A percentile compares a stretch with the other conserved stretches of the same genome.
Evolutionary conservation across 2,113 vertebrate species (phyloP).

Genomic region (Xiphophorus hellerii): DNA sequence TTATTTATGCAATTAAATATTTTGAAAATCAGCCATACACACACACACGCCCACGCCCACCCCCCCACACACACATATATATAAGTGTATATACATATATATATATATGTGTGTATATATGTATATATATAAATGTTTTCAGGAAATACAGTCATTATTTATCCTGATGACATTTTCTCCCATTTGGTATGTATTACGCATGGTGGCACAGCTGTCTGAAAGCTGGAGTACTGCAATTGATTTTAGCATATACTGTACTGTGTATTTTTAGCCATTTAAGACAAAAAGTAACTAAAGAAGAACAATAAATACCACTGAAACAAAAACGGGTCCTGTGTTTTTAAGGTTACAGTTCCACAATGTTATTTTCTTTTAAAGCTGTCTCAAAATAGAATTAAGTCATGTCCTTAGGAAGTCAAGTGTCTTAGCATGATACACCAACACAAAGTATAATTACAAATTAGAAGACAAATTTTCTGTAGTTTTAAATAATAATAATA

Average conservation of each 20-base stretch:
- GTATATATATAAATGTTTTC: constrained; percentile 40
- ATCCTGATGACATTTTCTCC: constrained; percentile 40
- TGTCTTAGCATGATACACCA: too few relatives aligned
- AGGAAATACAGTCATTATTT: constrained; percentile 51
- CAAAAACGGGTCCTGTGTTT: background rate
- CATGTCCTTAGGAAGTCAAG: background rate
- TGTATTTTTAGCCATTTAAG: background rate
- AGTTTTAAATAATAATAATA: too few relatives aligned
- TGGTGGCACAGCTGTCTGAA: constrained; percentile 41
- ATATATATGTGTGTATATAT: too few relatives aligned
- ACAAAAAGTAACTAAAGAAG: background rate
- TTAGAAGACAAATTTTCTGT: too few relatives aligned
- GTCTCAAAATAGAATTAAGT: background rate
- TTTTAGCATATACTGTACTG: background rate
- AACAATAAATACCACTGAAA: background rate
- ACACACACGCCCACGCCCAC: too few relatives aligned
- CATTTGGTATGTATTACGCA: constrained; percentile 45
- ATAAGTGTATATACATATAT: too few relatives aligned
- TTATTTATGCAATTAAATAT: constrained; percentile 57
- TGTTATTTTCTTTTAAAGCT: background rate
- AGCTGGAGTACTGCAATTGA: constrained; percentile 19
- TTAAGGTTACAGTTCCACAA: background rate
- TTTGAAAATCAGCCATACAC: constrained; percentile 36
- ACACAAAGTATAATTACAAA: too few relatives aligned
- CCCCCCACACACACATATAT: too few relatives aligned